Evolutionary conservation across 2,888 invertebrate genomes (phyloP).

Genomic region (Noctuana brunneofusca): DNA sequence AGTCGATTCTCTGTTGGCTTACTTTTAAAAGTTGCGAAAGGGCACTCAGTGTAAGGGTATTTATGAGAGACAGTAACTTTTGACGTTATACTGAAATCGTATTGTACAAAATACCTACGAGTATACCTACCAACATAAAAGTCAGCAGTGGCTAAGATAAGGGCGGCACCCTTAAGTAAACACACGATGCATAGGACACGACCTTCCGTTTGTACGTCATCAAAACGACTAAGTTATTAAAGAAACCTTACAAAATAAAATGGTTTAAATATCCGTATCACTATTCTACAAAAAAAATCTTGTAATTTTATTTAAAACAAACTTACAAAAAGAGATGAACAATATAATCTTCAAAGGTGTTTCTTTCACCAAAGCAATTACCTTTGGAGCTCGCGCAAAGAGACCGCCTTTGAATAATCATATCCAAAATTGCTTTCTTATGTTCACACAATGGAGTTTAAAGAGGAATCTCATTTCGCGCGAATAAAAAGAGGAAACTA

Average conservation of each 20-base stretch:
- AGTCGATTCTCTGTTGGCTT: constrained; percentile 3
- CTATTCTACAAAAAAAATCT: neutral
- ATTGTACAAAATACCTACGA: too few species aligned
- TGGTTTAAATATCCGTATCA: neutral
- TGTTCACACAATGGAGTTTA: constrained; percentile 41
- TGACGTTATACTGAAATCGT: neutral
- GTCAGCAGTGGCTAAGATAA: too few species aligned
- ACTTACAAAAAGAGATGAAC: constrained; percentile 5
- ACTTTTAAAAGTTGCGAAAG: neutral
- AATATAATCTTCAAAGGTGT: constrained; percentile 9
- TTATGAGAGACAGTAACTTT: neutral
- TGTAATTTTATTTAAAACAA: neutral
- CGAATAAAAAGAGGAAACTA: constrained; percentile 41
- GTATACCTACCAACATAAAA: too few species aligned
- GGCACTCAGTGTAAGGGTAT: neutral
- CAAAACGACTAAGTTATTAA: too few species aligned
- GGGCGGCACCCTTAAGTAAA: too few species aligned
- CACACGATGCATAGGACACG: too few species aligned
- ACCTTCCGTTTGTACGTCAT: too few species aligned
- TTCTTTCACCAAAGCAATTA: constrained; percentile 24
- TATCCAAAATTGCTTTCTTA: constrained; percentile 33
- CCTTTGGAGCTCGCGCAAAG: constrained; percentile 21
- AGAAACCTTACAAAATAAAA: neutral
- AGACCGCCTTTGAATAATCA: constrained; percentile 25
- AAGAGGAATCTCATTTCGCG: constrained; percentile 42